Conservation (phyloP, 2,113 vertebrate species). For the Mirza zaza region DNA sequence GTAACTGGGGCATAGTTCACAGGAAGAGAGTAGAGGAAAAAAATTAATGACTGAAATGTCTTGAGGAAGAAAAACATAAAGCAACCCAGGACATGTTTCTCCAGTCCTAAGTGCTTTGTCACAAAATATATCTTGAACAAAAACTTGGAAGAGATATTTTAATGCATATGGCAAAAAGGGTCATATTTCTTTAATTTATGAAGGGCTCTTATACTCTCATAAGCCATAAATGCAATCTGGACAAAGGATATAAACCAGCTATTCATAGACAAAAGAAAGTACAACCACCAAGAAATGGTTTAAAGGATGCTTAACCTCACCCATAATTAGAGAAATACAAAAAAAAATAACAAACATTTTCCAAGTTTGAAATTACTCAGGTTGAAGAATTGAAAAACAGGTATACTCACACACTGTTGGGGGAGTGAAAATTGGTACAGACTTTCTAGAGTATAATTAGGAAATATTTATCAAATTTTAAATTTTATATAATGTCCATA, state of each 20-base stretch:
- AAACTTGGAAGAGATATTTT: conserved; percentile 19
- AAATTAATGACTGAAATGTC: neutral
- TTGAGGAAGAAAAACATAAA: conserved; percentile 39
- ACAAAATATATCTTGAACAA: neutral
- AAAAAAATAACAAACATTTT: conserved; percentile 20
- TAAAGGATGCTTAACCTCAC: conserved; percentile 16
- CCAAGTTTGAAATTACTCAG: conserved; percentile 12
- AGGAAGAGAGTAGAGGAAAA: neutral
- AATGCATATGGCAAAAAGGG: neutral
- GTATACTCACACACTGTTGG: neutral
- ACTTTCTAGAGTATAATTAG: neutral
- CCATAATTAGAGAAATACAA: neutral
- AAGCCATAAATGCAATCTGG: neutral
- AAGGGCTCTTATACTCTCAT: neutral
- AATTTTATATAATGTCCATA: neutral
- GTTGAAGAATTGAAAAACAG: neutral
- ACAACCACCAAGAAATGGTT: neutral
- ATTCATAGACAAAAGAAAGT: neutral
- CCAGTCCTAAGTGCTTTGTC: neutral
- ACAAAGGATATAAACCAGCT: neutral
- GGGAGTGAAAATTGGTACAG: neutral
- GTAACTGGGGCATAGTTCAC: conserved; percentile 2
- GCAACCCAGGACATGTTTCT: neutral
- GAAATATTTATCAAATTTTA: conserved; percentile 31
- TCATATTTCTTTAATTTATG: neutral